These are phyloP conservation scores for Gorsachius goisagi DNA, from an alignment of 2,113 vertebrate species.

Conservation along the genomic window DNA sequence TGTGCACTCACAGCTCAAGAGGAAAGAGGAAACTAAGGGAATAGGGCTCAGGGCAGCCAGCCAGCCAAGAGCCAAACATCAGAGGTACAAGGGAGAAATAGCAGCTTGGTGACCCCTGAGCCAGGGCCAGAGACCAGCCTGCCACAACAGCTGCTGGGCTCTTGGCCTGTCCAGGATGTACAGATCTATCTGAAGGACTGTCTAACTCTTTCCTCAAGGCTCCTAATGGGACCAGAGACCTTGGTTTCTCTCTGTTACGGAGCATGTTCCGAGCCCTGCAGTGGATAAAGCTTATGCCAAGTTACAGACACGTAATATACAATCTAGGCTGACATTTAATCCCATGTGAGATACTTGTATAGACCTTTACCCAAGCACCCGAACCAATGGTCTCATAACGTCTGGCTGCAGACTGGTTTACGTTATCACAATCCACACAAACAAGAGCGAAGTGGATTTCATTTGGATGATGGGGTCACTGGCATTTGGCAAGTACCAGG, in stretches of 20 bases:
- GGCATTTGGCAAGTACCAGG: neutral
- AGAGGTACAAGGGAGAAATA: neutral
- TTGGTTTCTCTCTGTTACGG: neutral
- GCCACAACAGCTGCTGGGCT: neutral
- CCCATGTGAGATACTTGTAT: rapidly evolving
- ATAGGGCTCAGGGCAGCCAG: neutral
- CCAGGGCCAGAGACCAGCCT: neutral
- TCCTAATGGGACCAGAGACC: neutral
- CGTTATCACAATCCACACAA: neutral
- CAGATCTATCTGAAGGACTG: neutral
- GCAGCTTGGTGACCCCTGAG: neutral
- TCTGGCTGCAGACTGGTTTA: neutral
- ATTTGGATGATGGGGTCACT: neutral
- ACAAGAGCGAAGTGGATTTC: neutral
- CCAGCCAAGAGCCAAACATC: neutral
- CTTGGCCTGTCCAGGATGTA: neutral
- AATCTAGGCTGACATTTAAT: neutral
- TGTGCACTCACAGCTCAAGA: neutral
- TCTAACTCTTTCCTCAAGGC: neutral
- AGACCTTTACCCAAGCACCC: rapidly evolving
- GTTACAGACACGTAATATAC: neutral
- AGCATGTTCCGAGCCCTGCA: neutral
- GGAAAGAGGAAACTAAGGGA: neutral
- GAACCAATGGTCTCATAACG: neutral
- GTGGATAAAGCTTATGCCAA: neutral